phyloP scores from a whole-genome alignment of 2,797 vertebrate genomes.

The Acanthopagrus latus region DNA sequence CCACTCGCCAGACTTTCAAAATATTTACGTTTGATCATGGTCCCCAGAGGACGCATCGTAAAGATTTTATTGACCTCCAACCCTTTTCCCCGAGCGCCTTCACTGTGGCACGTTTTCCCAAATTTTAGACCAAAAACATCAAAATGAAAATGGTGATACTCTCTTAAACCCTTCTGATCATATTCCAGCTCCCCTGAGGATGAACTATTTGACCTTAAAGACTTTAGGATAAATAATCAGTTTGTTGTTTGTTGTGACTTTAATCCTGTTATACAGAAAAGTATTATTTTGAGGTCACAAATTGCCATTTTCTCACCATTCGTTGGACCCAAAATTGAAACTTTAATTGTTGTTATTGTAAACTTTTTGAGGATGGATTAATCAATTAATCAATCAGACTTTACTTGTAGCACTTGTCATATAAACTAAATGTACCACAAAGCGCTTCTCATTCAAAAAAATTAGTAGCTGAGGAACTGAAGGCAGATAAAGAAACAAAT shows the following conservation, averaged over 20 bases:
- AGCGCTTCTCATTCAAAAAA: too few species aligned
- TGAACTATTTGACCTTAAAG: background rate
- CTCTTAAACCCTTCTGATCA: background rate
- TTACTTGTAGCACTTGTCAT: too few species aligned
- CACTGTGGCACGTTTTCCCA: background rate
- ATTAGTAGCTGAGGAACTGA: too few species aligned
- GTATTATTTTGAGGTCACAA: background rate
- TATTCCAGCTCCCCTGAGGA: constrained; percentile 6
- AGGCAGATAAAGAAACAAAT: too few species aligned
- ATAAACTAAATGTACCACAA: too few species aligned
- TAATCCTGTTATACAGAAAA: background rate
- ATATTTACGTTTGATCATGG: background rate
- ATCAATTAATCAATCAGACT: too few species aligned
- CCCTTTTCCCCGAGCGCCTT: background rate
- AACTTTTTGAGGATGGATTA: background rate
- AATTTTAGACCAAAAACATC: background rate
- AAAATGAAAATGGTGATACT: background rate
- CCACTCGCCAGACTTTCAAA: too few species aligned
- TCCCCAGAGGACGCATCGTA: background rate
- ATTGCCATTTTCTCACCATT: background rate
- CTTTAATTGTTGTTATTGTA: background rate
- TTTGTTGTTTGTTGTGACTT: background rate
- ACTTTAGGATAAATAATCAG: background rate
- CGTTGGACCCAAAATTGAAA: background rate
- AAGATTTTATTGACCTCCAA: background rate